These are phyloP conservation scores for Cecidostiba fungosa DNA, from an alignment of 2,888 invertebrate genomes.

Conservation along the genomic window DNA sequence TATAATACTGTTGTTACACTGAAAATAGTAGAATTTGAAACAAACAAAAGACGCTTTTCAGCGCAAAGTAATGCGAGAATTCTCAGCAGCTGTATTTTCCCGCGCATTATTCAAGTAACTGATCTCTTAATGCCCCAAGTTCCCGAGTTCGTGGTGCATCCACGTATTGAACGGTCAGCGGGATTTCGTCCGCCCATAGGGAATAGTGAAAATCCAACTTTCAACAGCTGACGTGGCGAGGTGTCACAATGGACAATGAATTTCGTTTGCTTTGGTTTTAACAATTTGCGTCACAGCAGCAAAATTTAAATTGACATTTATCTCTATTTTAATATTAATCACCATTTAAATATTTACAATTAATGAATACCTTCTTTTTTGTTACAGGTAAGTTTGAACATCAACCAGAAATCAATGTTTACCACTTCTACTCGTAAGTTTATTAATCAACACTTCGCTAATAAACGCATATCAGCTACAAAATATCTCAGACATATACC, in stretches of 20 bases:
- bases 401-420: not conserved
- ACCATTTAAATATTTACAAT: not conserved
- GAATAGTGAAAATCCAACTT: not conserved
- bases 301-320: not conserved
- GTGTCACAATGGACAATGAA: not conserved
- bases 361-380: not conserved
- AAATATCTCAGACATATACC: not conserved
- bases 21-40: no score
- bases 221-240: not conserved
- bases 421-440: not conserved
- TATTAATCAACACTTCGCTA: not conserved
- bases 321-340: not conserved
- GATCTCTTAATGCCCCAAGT: not conserved
- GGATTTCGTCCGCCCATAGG: not conserved
- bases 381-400: constrained; percentile 7
- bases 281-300: not conserved
- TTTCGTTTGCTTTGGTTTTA: not conserved
- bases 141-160: not conserved
- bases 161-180: constrained; percentile 19
- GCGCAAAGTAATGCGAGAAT: not conserved
- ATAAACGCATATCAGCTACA: not conserved
- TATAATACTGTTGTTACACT: no score
- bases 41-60: not conserved
- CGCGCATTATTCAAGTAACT: not conserved
- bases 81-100: not conserved